phyloP scores from a whole-genome alignment of 2,888 invertebrate species.

The Trisateles emortualis region DNA sequence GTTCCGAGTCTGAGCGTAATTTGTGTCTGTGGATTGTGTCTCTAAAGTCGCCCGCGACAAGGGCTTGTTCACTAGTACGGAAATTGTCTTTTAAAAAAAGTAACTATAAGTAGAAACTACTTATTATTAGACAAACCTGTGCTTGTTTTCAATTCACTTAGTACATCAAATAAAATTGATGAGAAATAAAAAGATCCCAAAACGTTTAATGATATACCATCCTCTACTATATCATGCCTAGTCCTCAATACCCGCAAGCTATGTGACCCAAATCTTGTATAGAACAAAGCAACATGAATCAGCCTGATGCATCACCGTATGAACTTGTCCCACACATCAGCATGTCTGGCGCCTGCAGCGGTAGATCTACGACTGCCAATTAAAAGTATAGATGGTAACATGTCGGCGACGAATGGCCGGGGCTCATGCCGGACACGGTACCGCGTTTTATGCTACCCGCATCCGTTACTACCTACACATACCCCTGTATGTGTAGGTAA shows the following conservation, averaged over 20 bases:
- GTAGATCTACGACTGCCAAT: slow-evolving; percentile 78
- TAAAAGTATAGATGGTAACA: slow-evolving; percentile 81
- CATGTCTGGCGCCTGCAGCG: slow-evolving; percentile 69
- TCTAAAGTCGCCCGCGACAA: no score
- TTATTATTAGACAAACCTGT: no score
- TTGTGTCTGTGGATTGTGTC: no score
- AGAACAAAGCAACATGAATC: slow-evolving; percentile 39
- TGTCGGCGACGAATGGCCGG: slow-evolving; percentile 68
- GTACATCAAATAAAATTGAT: no score
- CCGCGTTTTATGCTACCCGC: slow-evolving; percentile 61
- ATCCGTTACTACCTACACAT: slow-evolving; percentile 53
- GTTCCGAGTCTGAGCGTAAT: no score
- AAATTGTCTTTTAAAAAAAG: no score
- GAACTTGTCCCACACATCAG: slow-evolving; percentile 66
- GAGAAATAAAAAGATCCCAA: no score
- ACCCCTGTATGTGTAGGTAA: no score
- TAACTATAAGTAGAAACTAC: no score
- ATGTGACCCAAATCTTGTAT: slow-evolving; percentile 37
- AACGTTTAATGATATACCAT: no score
- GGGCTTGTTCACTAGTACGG: no score
- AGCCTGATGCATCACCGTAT: slow-evolving; percentile 43
- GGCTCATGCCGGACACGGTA: slow-evolving; percentile 57
- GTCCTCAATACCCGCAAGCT: neutral
- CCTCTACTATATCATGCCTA: neutral
- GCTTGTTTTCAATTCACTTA: no score